Evolutionary conservation across 2,888 invertebrate genomes (phyloP), one percentile per base, ranked within the genome.

Genomic region (Tribolium freemani): DNA sequence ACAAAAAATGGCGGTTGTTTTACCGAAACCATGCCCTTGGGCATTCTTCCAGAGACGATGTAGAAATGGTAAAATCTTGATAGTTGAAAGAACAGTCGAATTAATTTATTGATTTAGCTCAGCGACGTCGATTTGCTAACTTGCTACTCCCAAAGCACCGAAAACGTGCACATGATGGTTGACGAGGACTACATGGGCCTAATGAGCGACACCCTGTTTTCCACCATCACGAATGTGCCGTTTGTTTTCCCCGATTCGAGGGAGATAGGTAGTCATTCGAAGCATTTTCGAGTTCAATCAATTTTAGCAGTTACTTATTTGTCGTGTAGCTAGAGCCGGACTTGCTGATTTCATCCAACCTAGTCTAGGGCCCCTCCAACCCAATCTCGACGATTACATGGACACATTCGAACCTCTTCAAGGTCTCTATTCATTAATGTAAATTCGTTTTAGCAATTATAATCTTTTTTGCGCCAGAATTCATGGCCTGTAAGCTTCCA

Each of bases 301-400:
- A 46, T 75, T 9, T 21, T 56, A 48, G 44, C 63, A 58, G 31
- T 66, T 66, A 26, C 30, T 71, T 60, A 53, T 44, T 74, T 26
- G 26, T 26, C 26, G 20, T 80, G 71, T 74, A 95, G 95, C 94
- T 60, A 91, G 94, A 85, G 95, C 96, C 66, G 94, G 94, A 82
- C 90, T 95, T 84, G 96, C 98, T 57, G 98, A 99, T 88, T 96
- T 99, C 84, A 98, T 99, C 86, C 99, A 99, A 88, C 99, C 99
- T 63, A 98, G 98, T 84, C 91, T 99, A 83, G 95, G 97, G 46
- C 97, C 98, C 66, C 88, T 99, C 73, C 99, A 99, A 87, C 99
- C 99, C 76, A 97, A 96, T 88, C 90, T 98, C 82, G 97, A 97
- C 84, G 97, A 97, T 87, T 96, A 96, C 87, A 96, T 96, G 95